A percentile compares a stretch with the other conserved stretches of the same genome.
phyloP scores from a whole-genome alignment of 2,888 invertebrate species.

The Drosophila paranaensis region DNA sequence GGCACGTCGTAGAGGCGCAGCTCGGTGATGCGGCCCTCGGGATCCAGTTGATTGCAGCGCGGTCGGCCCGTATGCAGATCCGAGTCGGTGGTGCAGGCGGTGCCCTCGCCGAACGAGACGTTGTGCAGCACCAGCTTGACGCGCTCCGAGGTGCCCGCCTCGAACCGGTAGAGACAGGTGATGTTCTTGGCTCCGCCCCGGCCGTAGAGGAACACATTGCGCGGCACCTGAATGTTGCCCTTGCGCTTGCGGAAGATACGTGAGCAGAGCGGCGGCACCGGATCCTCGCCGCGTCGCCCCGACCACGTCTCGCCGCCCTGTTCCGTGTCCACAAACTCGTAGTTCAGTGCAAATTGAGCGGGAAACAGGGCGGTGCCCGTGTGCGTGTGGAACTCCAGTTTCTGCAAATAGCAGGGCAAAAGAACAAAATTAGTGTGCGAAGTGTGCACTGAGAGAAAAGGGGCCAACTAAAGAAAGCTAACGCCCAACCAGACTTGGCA shows the following conservation, averaged over 20 bases:
- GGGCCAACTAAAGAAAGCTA: not conserved
- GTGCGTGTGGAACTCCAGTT: conserved; percentile 87
- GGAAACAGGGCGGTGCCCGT: conserved; percentile 93
- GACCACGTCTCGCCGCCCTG: conserved; percentile 89
- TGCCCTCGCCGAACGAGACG: conserved; percentile 89
- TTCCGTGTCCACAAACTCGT: conserved; percentile 93
- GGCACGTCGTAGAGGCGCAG: conserved; percentile 88
- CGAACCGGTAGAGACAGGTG: conserved; percentile 91
- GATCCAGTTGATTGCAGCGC: conserved; percentile 85
- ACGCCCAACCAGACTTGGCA: not conserved
- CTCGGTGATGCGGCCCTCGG: conserved; percentile 85
- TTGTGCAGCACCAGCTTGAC: conserved; percentile 89
- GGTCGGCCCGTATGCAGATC: conserved; percentile 91
- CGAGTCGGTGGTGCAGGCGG: conserved; percentile 88
- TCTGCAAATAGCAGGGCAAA: conserved; percentile 74
- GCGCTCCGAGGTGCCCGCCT: conserved; percentile 88
- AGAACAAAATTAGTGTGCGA: conserved; percentile 4
- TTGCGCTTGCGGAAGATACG: conserved; percentile 88
- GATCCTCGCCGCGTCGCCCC: conserved; percentile 84
- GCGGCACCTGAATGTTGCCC: conserved; percentile 88
- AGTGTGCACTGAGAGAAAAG: conserved; percentile 28
- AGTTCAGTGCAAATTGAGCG: conserved; percentile 89
- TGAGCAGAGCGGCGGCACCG: conserved; percentile 86
- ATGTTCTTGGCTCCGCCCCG: conserved; percentile 91
- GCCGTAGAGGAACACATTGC: conserved; percentile 93